These are phyloP conservation scores for Ruditapes philippinarum DNA, from an alignment of 1,140 invertebrate species.

Conservation along the genomic window DNA sequence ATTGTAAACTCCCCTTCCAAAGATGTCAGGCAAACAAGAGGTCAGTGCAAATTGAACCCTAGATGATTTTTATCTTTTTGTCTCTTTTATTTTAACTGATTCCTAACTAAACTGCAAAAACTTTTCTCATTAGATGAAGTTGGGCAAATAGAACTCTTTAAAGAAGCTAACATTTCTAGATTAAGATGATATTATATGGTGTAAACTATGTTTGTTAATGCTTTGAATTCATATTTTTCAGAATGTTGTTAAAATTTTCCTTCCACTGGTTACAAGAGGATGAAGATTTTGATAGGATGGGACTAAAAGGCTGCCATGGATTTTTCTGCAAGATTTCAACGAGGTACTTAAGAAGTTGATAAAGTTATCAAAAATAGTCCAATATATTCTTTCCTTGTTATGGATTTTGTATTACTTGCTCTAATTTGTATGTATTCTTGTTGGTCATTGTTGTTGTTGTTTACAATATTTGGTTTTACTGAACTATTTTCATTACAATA, in stretches of 20 bases:
- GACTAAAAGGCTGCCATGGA: too few species aligned
- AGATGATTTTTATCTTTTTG: too few species aligned
- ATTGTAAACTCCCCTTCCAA: not conserved
- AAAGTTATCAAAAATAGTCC: too few species aligned
- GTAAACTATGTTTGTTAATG: not conserved
- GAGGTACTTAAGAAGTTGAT: not conserved
- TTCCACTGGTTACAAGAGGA: too few species aligned
- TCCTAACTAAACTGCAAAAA: not conserved
- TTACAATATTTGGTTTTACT: too few species aligned
- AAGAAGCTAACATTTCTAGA: not conserved
- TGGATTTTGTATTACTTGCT: too few species aligned
- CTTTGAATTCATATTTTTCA: conserved; percentile 31
- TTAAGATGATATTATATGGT: not conserved
- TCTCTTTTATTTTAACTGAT: not conserved
- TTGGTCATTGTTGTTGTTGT: too few species aligned
- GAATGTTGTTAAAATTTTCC: not conserved
- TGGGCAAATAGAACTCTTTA: not conserved
- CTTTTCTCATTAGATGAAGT: conserved; percentile 12
- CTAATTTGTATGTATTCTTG: too few species aligned
- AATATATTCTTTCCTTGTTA: too few species aligned
- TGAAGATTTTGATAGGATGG: too few species aligned
- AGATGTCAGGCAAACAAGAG: conserved; percentile 16
- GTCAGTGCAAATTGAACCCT: conserved; percentile 20
- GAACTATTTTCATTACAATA: too few species aligned
- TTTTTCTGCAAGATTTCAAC: not conserved